Base-by-base conservation (phyloP, 2,888 invertebrate species). In the Zygothrica quintamaculata region DNA sequence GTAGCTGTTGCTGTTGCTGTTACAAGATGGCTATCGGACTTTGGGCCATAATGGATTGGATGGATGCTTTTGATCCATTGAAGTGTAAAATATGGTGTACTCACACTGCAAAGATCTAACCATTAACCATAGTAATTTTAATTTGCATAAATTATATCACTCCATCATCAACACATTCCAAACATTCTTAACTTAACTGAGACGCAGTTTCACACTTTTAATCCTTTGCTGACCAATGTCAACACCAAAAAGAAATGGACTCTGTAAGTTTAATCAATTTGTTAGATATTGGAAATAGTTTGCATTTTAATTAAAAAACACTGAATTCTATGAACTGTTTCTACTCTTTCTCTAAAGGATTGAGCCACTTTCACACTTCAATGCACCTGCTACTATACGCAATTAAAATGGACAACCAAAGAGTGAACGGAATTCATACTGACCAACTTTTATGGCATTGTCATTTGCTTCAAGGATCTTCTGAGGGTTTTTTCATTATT, bases 331-430 rank as follows among this genome's bases (percentile, higher is more conserved):
- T 34, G 6, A n/a, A 7, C 22, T 29, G 7, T 9, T 7, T 13
- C 48, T 18, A 25, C 13, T 9, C 37, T 12, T 15, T 13, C 40
- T 29, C 36, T 16, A 26, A 25, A 12, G 16, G 31, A 40, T 40
- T 62, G 67, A n/a, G 66, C 84, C 87, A 86, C 84, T 80, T 86
- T 84, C 66, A 84, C 60, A 85, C 74, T 62, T 84, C 64, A 31
- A 66, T 67, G 84, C 87, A 85, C 79, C 88, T 85, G 72, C 48
- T 60, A 57, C 52, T 42, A 39, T 31, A 34, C 65, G 55, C 86
- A 82, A 77, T 82, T 78, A 82, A 82, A 78, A 82, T 22, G 15
- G 26, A 48, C 40, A 29, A 55, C 29, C 52, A 40, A 33, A 33
- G 18, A 18, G 44, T 48, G 34, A 34, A 22, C 37, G 42, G 16